Evolutionary conservation across 2,113 vertebrate genomes (phyloP).

Genomic region (Gavialis gangeticus): DNA sequence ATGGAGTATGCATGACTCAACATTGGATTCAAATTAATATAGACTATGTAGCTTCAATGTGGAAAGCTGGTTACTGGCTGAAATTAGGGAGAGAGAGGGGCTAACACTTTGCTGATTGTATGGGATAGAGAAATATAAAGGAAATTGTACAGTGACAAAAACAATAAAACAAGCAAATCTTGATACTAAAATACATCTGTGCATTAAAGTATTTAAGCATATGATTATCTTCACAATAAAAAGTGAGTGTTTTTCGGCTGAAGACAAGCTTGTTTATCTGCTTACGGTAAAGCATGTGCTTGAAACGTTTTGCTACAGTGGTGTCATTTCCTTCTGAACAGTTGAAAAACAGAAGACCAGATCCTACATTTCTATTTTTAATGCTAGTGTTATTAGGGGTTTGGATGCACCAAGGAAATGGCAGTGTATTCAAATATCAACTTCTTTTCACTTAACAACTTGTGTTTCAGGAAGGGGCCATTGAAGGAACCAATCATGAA

Average conservation of each 20-base stretch:
- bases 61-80: neutral
- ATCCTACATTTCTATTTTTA: neutral
- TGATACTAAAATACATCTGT: neutral
- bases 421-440: neutral
- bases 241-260: neutral
- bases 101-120: neutral
- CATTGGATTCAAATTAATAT: neutral
- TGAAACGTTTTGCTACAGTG: constrained; percentile 5
- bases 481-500: neutral
- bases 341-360: neutral
- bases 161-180: neutral
- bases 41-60: neutral
- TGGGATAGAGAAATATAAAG: neutral
- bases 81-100: neutral
- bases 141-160: neutral
- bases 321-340: neutral
- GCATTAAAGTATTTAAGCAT: neutral
- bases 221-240: neutral
- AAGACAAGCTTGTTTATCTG: neutral
- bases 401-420: neutral
- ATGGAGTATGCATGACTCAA: neutral
- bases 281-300: neutral
- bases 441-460: neutral
- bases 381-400: neutral
- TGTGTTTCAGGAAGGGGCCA: neutral